These are phyloP conservation scores for Strongylocentrotus purpuratus DNA, from an alignment of 35 echinoderm and acorn worm species.

Conservation along the genomic window DNA sequence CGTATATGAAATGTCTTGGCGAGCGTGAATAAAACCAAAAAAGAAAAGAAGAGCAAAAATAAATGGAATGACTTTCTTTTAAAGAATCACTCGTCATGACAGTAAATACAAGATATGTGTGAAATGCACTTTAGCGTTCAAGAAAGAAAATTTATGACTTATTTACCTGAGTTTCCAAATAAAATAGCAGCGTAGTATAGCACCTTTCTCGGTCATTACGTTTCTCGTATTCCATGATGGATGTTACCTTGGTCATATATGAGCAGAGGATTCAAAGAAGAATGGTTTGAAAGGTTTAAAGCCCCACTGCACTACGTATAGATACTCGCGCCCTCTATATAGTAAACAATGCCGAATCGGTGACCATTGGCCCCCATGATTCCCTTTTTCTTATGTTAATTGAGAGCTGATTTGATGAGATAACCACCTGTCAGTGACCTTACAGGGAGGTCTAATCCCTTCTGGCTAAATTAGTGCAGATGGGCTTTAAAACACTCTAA, in stretches of 20 bases:
- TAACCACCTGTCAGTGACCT: no score
- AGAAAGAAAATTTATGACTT: not conserved
- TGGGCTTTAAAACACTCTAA: no score
- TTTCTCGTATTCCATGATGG: not conserved
- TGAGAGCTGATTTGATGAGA: no score
- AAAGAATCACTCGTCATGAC: not conserved
- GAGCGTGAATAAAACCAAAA: not conserved
- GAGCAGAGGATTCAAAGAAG: not conserved
- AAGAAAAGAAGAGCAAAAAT: not conserved
- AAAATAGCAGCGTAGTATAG: not conserved
- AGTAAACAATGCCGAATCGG: no score
- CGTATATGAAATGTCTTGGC: no score
- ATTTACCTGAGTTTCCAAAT: conserved; percentile 3
- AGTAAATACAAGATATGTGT: not conserved
- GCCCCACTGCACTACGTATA: no score
- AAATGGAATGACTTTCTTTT: not conserved
- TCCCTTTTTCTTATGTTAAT: no score
- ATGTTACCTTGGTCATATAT: not conserved
- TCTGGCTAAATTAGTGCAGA: no score
- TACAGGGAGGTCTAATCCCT: no score
- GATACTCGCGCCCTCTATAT: no score
- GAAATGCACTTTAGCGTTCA: not conserved
- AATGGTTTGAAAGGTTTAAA: no score
- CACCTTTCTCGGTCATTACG: not conserved
- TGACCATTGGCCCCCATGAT: no score